Percentiles rank a stretch among this genome's conserved stretches.
Conservation (phyloP, 2,797 vertebrate species). For the Sarcophilus harrisii region DNA sequence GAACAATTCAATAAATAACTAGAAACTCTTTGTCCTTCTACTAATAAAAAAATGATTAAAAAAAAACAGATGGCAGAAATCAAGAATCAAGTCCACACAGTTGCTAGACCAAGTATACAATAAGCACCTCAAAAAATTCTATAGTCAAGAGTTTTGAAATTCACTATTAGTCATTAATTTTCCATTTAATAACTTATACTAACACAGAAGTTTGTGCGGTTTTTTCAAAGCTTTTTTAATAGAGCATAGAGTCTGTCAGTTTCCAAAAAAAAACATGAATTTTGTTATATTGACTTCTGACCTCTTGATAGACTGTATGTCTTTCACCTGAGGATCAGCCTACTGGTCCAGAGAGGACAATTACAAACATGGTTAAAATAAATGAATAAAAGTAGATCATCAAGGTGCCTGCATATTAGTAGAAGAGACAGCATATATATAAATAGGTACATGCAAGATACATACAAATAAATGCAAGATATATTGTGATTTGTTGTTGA, state of each 20-base stretch:
- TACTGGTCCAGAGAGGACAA: not conserved
- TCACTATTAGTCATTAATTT: not conserved
- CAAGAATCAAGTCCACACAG: not conserved
- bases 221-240: not conserved
- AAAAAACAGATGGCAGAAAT: not conserved
- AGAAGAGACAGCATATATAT: not conserved
- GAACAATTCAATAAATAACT: not conserved
- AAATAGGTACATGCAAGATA: not conserved
- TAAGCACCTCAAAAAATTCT: not conserved
- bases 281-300: not conserved
- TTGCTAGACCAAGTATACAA: not conserved
- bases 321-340: not conserved
- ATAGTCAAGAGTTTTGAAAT: not conserved
- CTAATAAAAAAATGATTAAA: not conserved
- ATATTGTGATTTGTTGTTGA: not conserved
- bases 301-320: not conserved
- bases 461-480: not conserved
- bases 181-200: not conserved
- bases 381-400: not conserved
- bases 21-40: not conserved
- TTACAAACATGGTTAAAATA: not conserved
- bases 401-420: not conserved
- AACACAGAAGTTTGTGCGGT: not conserved
- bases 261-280: not conserved
- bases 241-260: not conserved